These are phyloP conservation scores for Camponotus vicinus DNA, from an alignment of 1,140 invertebrate species.

Conservation along the genomic window DNA sequence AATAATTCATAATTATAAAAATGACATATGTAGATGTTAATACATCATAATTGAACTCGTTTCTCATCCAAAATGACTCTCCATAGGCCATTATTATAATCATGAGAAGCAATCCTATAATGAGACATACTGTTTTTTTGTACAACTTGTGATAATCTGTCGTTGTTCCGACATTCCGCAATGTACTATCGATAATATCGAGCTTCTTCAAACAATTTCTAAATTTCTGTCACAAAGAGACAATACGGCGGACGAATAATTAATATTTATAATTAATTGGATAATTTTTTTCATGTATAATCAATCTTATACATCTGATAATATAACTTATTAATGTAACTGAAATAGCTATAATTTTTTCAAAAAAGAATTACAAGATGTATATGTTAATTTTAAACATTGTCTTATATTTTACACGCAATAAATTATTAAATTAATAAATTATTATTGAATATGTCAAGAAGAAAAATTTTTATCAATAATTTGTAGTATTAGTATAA, in stretches of 20 bases:
- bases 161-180: background rate
- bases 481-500: too few relatives aligned
- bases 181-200: background rate
- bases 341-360: too few relatives aligned
- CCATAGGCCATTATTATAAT: background rate
- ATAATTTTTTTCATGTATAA: background rate
- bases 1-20: background rate
- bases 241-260: background rate
- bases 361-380: too few relatives aligned
- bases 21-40: background rate
- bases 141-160: constrained; percentile 17
- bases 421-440: too few relatives aligned
- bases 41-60: background rate
- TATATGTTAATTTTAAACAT: too few relatives aligned
- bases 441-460: too few relatives aligned
- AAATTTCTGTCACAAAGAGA: constrained; percentile 15
- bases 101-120: background rate
- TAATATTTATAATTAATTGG: too few relatives aligned
- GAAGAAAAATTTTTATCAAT: too few relatives aligned
- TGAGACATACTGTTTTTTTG: background rate
- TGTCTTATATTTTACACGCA: too few relatives aligned
- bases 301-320: too few relatives aligned
- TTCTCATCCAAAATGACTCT: background rate
- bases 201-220: constrained; percentile 32
- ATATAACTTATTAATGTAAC: too few relatives aligned